Conservation (phyloP, 2,888 invertebrate species). For the Rotaria macrura region DNA sequence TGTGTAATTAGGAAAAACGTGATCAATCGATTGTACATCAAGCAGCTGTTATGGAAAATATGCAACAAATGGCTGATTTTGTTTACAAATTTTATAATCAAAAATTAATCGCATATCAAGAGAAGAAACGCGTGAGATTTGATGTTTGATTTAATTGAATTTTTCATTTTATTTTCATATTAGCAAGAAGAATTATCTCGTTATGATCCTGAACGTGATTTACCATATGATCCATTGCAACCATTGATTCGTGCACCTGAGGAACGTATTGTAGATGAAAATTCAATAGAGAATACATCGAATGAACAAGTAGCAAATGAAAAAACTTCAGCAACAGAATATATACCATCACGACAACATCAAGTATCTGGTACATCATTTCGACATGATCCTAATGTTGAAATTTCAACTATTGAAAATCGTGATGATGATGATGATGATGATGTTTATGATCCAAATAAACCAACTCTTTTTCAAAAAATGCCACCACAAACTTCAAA, state of each 20-base stretch:
- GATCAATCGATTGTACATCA: constrained; percentile 5
- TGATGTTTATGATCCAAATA: background rate
- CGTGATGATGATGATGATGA: constrained; percentile 15
- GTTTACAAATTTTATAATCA: constrained; percentile 31
- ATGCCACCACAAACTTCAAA: background rate
- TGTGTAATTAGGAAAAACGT: background rate
- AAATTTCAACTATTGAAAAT: constrained; percentile 13
- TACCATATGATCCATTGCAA: constrained; percentile 16
- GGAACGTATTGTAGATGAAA: background rate
- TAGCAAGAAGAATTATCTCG: constrained; percentile 17
- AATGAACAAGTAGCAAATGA: background rate
- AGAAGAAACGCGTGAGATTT: constrained; percentile 21
- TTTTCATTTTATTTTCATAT: background rate
- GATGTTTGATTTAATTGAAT: too few relatives aligned
- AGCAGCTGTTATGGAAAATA: constrained; percentile 18
- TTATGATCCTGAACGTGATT: background rate
- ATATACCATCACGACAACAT: background rate
- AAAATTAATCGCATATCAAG: constrained; percentile 25
- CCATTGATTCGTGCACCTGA: background rate
- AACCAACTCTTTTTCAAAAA: background rate
- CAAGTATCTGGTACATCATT: constrained; percentile 17
- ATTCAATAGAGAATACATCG: background rate
- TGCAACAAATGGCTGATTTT: constrained; percentile 32
- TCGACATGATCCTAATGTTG: constrained; percentile 14
- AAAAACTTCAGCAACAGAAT: background rate